Evolutionary conservation across 1,140 invertebrate genomes (phyloP).

Genomic region (Plectrocnemia conspersa): DNA sequence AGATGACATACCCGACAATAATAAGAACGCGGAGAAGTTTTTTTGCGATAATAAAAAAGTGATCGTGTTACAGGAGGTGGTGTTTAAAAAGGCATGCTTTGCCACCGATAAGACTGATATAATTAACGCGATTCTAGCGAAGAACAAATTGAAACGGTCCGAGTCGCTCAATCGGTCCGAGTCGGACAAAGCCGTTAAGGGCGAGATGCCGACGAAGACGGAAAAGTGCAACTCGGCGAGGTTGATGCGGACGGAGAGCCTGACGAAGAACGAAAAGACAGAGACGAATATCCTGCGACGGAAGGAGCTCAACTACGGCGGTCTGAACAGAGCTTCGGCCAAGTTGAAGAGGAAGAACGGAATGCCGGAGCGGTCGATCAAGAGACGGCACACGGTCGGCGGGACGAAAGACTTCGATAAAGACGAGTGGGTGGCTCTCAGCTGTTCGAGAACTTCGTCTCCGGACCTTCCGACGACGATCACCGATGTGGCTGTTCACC

Average conservation of each 20-base stretch:
- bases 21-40: conserved; percentile 37
- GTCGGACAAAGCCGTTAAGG: conserved; percentile 29
- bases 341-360: conserved; percentile 70
- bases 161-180: conserved; percentile 54
- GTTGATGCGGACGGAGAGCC: conserved; percentile 51
- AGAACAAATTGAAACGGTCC: conserved; percentile 52
- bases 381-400: conserved; percentile 86
- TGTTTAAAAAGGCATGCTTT: conserved; percentile 30
- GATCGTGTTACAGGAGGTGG: conserved; percentile 26
- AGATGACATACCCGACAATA: conserved; percentile 39
- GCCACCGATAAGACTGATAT: conserved; percentile 23
- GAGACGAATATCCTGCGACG: conserved; percentile 73
- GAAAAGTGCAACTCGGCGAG: conserved; percentile 30
- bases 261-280: conserved; percentile 77
- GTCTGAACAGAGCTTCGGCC: conserved; percentile 50
- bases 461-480: conserved; percentile 49
- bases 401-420: conserved; percentile 75
- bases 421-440: conserved; percentile 47
- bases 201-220: conserved; percentile 19
- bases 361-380: conserved; percentile 72
- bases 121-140: conserved; percentile 9
- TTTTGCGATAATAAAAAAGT: conserved; percentile 18
- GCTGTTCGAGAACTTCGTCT: conserved; percentile 48
- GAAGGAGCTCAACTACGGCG: conserved; percentile 55
- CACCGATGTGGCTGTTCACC: conserved; percentile 33